Evolutionary conservation across 2,888 invertebrate genomes (phyloP).

Genomic region (Drosophila antonietae): DNA sequence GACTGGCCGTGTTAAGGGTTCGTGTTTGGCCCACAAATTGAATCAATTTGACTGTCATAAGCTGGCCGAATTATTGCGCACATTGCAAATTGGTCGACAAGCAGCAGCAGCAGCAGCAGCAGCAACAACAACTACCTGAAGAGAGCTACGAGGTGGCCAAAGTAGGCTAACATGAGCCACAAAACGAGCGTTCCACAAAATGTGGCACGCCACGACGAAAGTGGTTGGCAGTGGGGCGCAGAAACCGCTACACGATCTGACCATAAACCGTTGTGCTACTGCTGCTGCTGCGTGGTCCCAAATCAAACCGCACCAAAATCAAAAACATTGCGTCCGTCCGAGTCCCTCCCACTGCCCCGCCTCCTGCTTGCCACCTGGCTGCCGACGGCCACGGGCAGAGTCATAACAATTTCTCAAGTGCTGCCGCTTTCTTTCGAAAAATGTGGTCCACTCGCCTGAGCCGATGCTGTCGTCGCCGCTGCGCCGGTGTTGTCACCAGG

Average conservation of each 20-base stretch:
- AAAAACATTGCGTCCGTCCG: slow-evolving; percentile 50
- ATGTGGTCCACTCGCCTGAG: slow-evolving; percentile 75
- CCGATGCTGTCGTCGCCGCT: slow-evolving; percentile 30
- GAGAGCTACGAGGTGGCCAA: slow-evolving; percentile 24
- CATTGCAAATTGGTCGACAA: slow-evolving; percentile 45
- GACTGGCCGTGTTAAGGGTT: slow-evolving; percentile 7
- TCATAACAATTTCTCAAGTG: slow-evolving; percentile 58
- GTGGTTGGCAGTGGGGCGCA: slow-evolving; percentile 57
- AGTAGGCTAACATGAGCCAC: slow-evolving; percentile 65
- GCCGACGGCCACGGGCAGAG: slow-evolving; percentile 40
- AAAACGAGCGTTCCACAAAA: slow-evolving; percentile 42
- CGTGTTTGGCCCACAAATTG: slow-evolving; percentile 37
- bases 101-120: slow-evolving; percentile 12
- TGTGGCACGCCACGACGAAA: slow-evolving; percentile 66
- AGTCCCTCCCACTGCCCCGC: slow-evolving; percentile 1
- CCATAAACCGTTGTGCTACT: slow-evolving; percentile 55
- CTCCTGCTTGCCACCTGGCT: slow-evolving; percentile 10
- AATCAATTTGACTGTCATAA: slow-evolving; percentile 57
- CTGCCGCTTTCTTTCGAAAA: slow-evolving; percentile 79
- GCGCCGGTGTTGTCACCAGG: slow-evolving; percentile 54
- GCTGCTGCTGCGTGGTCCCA: slow-evolving; percentile 45
- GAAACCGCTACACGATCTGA: slow-evolving; percentile 63
- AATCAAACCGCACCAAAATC: slow-evolving; percentile 65
- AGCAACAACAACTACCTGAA: background rate
- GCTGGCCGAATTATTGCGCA: slow-evolving; percentile 49